Percentiles rank a stretch among this genome's conserved stretches.
These are phyloP conservation scores for Drosophila pullipes DNA, from an alignment of 2,888 invertebrate genomes.

Conservation along the genomic window DNA sequence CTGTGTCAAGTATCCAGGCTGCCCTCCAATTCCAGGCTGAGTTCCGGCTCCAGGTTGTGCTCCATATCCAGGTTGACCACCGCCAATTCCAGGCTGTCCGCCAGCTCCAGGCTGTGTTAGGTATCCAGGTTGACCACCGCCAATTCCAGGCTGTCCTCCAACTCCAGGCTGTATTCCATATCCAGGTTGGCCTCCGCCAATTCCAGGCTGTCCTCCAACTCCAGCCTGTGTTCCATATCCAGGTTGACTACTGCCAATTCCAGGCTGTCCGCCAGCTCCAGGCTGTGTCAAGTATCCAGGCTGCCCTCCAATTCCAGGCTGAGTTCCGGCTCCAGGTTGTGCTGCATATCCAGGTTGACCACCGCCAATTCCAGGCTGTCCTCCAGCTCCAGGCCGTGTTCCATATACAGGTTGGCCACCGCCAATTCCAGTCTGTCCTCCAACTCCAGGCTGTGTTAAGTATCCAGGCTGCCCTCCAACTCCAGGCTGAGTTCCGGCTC, in stretches of 20 bases:
- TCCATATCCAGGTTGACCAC: constrained; percentile 3
- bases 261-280: neutral
- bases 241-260: neutral
- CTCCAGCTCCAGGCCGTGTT: constrained; percentile 10
- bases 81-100: constrained; percentile 17
- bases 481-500: constrained; percentile 27
- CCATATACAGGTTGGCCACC: constrained; percentile 15
- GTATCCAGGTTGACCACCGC: constrained; percentile 27
- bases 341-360: constrained; percentile 16
- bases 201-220: constrained; percentile 13
- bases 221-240: neutral
- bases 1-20: neutral
- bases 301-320: neutral
- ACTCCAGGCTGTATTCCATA: constrained; percentile 13
- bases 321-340: constrained; percentile 4
- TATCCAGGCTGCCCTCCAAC: constrained; percentile 31
- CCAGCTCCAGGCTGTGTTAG: neutral
- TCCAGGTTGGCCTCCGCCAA: constrained; percentile 26
- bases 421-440: constrained; percentile 31
- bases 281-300: neutral
- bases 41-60: constrained; percentile 1
- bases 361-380: constrained; percentile 13
- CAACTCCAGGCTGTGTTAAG: constrained; percentile 12
- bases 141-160: constrained; percentile 5
- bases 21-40: neutral